Evolutionary conservation across 1,140 invertebrate genomes (phyloP), one percentile per base, ranked within the genome.

Genomic region (Drosophila mayri): DNA sequence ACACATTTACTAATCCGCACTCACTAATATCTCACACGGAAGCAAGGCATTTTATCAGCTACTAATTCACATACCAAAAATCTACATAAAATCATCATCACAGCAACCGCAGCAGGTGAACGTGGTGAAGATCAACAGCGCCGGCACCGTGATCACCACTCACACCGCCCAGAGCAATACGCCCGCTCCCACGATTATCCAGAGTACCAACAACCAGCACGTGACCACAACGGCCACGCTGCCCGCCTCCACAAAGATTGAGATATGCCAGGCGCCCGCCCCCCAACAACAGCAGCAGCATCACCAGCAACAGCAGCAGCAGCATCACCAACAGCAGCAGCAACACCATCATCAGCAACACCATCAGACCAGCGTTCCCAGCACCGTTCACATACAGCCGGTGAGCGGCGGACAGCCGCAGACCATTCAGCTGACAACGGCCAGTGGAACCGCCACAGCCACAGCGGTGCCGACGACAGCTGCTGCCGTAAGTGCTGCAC

Each of bases 71-170:
- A 43, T 58, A n/a, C 37, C 12, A 32, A 20, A 54, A 37, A 61
- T 46, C 47, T 43, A 44, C 25, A 68, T 37, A 18, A 25, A 46
- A 41, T 37, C 43, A 37, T 28, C 38, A 66, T 18, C 22, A 55
- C 64, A 83, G 64, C 81, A 85, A 77, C 94, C 93, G 91, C 91
- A 93, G 81, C 94, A 94, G 72, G 91, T 92, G 32, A 92, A 92
- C 62, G 91, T 92, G 50, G 91, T 92, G 43, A 92, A 92, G 68
- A 92, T 92, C 63, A 92, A 92, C 75, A 92, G 91, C 58, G 85
- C 90, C n/a, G 91, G 91, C 16, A 92, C 91, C 1, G 91, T 92
- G 52, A 92, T 92, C 66, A 91, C 91, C 49, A 92, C 91, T 46
- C 90, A 91, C 49, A 92, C 81, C 40, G 87, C 87, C 16, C 91